Percentiles rank a stretch among this genome's conserved stretches.
Conservation (phyloP, 2,113 vertebrate species). For the Ia io region DNA sequence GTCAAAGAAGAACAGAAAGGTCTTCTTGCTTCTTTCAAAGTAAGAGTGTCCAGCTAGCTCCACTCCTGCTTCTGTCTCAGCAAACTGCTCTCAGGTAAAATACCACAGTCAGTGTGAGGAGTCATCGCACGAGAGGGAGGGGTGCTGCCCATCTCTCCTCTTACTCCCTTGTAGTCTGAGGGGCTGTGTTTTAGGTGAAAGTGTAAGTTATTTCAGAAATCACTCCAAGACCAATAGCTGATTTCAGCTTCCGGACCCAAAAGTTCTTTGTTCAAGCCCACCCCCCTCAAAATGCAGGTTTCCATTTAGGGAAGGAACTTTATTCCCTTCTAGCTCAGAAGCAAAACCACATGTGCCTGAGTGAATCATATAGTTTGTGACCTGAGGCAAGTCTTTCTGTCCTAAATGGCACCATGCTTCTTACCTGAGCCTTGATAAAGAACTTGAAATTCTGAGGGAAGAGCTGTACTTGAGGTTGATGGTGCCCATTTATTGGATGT, state of each 20-base stretch:
- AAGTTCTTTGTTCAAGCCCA: neutral
- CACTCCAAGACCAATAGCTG: neutral
- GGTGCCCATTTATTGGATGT: neutral
- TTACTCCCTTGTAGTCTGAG: neutral
- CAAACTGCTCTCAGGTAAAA: neutral
- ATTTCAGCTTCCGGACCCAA: neutral
- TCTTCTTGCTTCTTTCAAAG: neutral
- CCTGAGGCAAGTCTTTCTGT: neutral
- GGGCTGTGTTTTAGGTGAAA: neutral
- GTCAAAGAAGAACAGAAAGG: neutral
- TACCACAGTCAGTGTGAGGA: rapidly evolving
- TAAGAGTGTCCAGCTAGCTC: rapidly evolving
- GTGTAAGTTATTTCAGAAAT: neutral
- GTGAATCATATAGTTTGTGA: neutral
- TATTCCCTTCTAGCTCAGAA: neutral
- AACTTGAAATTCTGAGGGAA: neutral
- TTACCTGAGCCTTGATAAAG: neutral
- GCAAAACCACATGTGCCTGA: neutral
- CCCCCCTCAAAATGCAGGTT: neutral
- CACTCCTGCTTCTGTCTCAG: too few relatives aligned
- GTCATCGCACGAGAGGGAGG: rapidly evolving
- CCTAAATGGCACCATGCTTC: neutral
- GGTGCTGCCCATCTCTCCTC: neutral
- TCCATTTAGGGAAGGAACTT: neutral
- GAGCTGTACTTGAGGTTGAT: too few relatives aligned